Base-by-base conservation (phyloP, 1,140 invertebrate genomes). In the Bombyx mandarina region DNA sequence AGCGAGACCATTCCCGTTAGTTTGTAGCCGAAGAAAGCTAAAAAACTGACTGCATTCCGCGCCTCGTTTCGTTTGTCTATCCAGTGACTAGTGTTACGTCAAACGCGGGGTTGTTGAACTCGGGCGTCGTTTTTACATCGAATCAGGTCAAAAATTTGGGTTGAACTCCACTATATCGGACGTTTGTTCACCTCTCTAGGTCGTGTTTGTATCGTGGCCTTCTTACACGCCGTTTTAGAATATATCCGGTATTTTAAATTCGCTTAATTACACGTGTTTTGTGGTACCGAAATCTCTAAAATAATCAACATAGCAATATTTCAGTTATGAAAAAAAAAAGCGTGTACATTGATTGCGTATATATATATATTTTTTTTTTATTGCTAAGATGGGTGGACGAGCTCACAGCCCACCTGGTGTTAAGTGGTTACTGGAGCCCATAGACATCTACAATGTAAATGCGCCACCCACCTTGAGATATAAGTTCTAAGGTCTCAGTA, bases 141-240 rank as follows among this genome's bases (percentile, higher is more conserved):
- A 78, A 84, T 75, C 69, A 66, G 81, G 79, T 81, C 73, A 81
- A 75, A 81, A 79, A 81, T 81, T 81, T 79, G 66, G 80, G 77
- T 82, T 82, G 77, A 80, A 85, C 78, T 69, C 68, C 53, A 69
- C 64, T 61, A 77, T 74, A 79, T 76, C 75, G 71, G 67, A 18
- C 76, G 79, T 82, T 80, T 82, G 61, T 84, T 82, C 75, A 84
- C 73, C 80, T 80, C 67, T 82, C 80, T 81, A 83, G 79, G 80
- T 77, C 77, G 66, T 49, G 62, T 59, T 66, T 53, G 52, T 58
- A 63, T 56, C 69, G 57, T 62, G 48, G 56, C 35, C 52, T 49
- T 56, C 52, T 47, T 57, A 67, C 60, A 55, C 47, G 44, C 47
- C 12, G 35, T 42, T 54, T 43, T 51, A 43, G 7, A 57, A 54